Conservation (phyloP, 2,888 invertebrate species). For the Bimastos eiseni region DNA sequence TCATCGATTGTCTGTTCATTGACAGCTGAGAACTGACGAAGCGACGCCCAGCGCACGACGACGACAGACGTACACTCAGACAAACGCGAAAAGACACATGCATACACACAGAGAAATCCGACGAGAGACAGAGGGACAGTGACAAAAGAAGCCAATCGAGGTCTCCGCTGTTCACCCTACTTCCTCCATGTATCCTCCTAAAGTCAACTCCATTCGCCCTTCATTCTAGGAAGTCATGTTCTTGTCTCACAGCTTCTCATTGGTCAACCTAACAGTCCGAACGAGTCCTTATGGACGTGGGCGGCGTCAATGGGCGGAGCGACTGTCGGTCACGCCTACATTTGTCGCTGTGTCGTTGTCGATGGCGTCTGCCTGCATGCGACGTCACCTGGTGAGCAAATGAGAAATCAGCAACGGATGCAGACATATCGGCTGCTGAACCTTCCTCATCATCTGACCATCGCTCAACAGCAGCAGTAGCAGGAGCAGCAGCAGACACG, state of each 20-base stretch:
- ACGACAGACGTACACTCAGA: neutral
- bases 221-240: neutral
- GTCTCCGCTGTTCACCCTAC: neutral
- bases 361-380: neutral
- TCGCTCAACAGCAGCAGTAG: neutral
- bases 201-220: neutral
- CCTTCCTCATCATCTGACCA: neutral
- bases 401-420: constrained; percentile 13
- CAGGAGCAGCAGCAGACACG: neutral
- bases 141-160: neutral
- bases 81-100: neutral
- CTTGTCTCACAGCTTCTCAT: neutral
- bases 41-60: neutral
- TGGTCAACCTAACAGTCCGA: constrained; percentile 1
- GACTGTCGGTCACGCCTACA: neutral
- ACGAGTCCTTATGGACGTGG: neutral
- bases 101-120: neutral
- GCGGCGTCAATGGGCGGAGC: neutral
- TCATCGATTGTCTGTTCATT: constrained; percentile 7
- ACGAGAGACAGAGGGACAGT: neutral
- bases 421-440: neutral
- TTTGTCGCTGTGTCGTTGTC: neutral
- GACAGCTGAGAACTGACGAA: neutral
- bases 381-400: neutral
- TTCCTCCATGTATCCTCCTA: neutral